Conservation (phyloP, 2,797 vertebrate genomes). For the Pseudochirops cupreus region DNA sequence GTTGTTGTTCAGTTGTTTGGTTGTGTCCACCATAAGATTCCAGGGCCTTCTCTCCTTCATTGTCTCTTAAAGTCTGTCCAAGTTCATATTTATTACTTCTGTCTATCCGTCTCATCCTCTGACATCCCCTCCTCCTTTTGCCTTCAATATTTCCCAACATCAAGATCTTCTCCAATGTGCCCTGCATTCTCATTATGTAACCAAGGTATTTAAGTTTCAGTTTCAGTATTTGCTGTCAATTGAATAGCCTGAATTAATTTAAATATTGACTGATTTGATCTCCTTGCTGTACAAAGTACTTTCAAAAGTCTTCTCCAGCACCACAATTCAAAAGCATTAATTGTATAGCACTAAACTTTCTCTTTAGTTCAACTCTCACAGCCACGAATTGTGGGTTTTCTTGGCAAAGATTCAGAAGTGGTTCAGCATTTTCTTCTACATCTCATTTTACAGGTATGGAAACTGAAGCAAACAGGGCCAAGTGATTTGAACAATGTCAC, state of each 20-base stretch:
- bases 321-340: not conserved
- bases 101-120: not conserved
- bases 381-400: not conserved
- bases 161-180: not conserved
- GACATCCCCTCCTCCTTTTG: not conserved
- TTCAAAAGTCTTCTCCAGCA: not conserved
- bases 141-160: not conserved
- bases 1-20: not conserved
- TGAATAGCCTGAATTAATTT: not conserved
- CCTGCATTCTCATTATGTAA: not conserved
- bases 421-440: not conserved
- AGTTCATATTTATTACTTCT: not conserved
- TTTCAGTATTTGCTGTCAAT: not conserved
- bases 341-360: not conserved
- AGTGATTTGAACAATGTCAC: not conserved
- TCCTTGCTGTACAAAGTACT: not conserved
- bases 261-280: not conserved
- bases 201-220: not conserved
- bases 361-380: not conserved
- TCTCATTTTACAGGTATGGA: not conserved
- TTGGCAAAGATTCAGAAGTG: not conserved
- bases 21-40: not conserved
- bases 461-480: not conserved
- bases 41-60: not conserved
- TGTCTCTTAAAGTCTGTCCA: not conserved